phyloP scores from a whole-genome alignment of 1,140 invertebrate genomes.

The Nephila pilipes region DNA sequence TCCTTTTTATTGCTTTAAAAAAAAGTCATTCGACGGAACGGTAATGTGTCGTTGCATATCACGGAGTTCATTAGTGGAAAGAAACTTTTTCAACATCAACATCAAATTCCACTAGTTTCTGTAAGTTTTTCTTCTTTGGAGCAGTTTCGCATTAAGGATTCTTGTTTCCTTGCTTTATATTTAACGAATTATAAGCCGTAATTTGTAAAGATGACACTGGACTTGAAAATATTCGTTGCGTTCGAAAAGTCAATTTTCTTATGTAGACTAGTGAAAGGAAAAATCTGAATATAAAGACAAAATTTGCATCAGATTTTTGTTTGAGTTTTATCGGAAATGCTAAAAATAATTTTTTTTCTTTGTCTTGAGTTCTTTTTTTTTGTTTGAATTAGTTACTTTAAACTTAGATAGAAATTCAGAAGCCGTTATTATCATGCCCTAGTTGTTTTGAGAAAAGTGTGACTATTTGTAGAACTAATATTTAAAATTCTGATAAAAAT shows the following conservation, averaged over 20 bases:
- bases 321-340: background rate
- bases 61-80: background rate
- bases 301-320: background rate
- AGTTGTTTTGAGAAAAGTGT: background rate
- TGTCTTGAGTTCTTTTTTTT: background rate
- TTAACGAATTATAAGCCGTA: background rate
- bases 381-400: background rate
- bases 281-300: background rate
- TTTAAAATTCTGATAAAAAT: too few relatives aligned
- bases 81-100: conserved; percentile 17
- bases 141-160: background rate
- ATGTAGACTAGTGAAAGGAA: background rate
- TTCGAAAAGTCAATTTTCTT: conserved; percentile 13
- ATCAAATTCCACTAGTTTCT: background rate
- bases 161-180: background rate
- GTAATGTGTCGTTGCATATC: conserved; percentile 2
- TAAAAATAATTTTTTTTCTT: background rate
- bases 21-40: background rate
- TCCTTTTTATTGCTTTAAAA: background rate
- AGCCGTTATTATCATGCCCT: background rate
- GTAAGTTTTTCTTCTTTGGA: background rate
- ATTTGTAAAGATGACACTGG: background rate
- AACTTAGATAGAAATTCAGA: background rate
- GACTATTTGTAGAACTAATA: too few relatives aligned
- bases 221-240: background rate